These are phyloP conservation scores for Sebastes aleutianus DNA, from an alignment of 2,797 vertebrate species.

Conservation along the genomic window DNA sequence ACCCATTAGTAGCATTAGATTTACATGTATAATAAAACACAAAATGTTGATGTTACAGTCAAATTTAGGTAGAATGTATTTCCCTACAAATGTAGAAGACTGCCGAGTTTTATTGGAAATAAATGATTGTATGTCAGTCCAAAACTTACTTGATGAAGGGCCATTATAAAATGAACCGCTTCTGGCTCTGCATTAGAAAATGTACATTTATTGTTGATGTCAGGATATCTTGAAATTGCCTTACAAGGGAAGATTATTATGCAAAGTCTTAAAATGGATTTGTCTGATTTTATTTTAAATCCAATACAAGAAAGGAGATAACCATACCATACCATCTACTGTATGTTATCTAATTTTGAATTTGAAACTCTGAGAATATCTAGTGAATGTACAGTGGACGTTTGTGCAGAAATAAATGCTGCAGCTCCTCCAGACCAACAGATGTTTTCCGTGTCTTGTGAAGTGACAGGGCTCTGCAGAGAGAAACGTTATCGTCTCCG, in stretches of 20 bases:
- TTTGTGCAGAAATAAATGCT: no score
- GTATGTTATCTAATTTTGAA: background rate
- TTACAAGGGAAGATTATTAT: background rate
- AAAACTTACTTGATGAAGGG: background rate
- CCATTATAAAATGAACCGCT: background rate
- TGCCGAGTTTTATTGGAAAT: background rate
- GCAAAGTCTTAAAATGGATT: background rate
- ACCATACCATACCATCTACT: background rate
- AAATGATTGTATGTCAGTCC: background rate
- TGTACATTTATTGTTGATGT: background rate
- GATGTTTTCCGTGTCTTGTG: no score
- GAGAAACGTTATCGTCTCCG: no score
- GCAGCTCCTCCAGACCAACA: no score
- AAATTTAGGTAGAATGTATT: background rate
- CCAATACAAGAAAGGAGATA: background rate
- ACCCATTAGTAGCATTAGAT: background rate
- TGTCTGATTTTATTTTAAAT: background rate
- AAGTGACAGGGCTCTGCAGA: accelerated
- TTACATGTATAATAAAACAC: background rate
- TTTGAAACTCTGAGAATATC: background rate
- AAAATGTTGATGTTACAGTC: background rate
- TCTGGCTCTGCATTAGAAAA: background rate
- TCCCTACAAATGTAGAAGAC: no score
- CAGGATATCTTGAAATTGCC: background rate
- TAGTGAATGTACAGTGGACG: no score